These are phyloP conservation scores for Dynastes grantii DNA, from an alignment of 2,888 invertebrate species.

Conservation along the genomic window DNA sequence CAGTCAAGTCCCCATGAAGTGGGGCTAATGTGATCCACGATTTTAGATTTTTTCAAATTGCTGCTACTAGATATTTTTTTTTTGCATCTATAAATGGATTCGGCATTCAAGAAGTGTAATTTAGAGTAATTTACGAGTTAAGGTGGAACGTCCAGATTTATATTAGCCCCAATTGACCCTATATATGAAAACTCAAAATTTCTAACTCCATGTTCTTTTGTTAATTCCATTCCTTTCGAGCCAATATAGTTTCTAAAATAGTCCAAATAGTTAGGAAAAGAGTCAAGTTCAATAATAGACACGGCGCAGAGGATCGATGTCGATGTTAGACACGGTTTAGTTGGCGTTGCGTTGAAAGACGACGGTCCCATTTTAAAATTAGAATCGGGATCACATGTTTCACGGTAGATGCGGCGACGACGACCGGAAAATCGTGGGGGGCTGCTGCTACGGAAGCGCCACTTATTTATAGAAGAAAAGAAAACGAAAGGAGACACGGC, in stretches of 20 bases:
- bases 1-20: too few species aligned
- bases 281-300: slow-evolving; percentile 37
- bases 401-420: slow-evolving; percentile 11
- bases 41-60: too few species aligned
- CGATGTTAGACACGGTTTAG: not conserved
- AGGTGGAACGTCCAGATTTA: too few species aligned
- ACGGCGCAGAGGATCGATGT: not conserved
- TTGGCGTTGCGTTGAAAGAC: not conserved
- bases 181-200: too few species aligned
- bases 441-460: slow-evolving; percentile 47
- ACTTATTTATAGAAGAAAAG: slow-evolving; percentile 36
- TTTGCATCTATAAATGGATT: too few species aligned
- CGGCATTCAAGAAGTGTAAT: too few species aligned
- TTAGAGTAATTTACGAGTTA: too few species aligned
- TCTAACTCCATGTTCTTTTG: too few species aligned
- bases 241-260: not conserved
- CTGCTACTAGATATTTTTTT: too few species aligned
- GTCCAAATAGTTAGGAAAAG: slow-evolving; percentile 8
- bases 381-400: slow-evolving; percentile 36
- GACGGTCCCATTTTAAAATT: slow-evolving; percentile 29
- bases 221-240: too few species aligned
- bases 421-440: slow-evolving; percentile 46
- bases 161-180: too few species aligned
- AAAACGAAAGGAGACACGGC: not conserved
- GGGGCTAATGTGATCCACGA: too few species aligned